phyloP scores from a whole-genome alignment of 2,888 invertebrate genomes.

The Diarsia brunnea region DNA sequence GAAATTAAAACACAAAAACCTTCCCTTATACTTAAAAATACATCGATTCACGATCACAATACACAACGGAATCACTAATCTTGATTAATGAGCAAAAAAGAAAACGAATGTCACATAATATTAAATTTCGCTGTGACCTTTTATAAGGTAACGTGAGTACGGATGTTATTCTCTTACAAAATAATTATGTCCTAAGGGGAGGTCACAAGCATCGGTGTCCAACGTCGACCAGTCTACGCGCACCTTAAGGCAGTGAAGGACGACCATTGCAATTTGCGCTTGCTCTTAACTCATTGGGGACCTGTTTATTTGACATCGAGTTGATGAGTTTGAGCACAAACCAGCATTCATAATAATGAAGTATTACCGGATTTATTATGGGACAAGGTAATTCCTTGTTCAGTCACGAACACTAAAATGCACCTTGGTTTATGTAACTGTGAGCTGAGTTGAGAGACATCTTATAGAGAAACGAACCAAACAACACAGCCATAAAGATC shows the following conservation, averaged over 20 bases:
- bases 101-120: constrained; percentile 28
- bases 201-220: constrained; percentile 26
- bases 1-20: background rate
- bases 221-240: background rate
- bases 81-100: background rate
- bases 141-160: background rate
- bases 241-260: background rate
- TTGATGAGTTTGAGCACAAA: constrained; percentile 28
- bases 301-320: constrained; percentile 19
- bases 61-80: background rate
- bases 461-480: too few relatives aligned
- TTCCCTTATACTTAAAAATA: background rate
- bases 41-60: background rate
- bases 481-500: too few relatives aligned
- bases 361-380: background rate
- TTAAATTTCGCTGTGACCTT: constrained; percentile 47
- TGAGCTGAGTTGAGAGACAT: too few relatives aligned
- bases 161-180: constrained; percentile 32
- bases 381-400: background rate
- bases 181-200: constrained; percentile 18
- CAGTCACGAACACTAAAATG: background rate
- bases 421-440: too few relatives aligned
- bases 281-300: constrained; percentile 13
- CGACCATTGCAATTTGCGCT: background rate
- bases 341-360: background rate